Evolutionary conservation across 2,797 vertebrate species (phyloP), one percentile per base, ranked within the genome.

Genomic region (Pseudomugil gertrudae): DNA sequence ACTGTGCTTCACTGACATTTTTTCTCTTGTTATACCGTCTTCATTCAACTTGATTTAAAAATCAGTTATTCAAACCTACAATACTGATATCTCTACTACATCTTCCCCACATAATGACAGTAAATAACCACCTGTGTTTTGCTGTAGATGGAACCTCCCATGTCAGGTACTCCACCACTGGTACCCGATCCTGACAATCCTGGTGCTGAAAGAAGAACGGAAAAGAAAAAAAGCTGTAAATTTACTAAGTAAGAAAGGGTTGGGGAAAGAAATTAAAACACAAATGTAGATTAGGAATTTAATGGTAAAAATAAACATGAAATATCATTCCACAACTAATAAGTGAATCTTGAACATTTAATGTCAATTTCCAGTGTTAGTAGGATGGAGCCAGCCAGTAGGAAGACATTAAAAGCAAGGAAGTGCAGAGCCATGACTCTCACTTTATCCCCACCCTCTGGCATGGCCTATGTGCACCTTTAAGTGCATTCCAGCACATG

Each of bases 111-210:
- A 19, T 54, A 8, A 30, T 36, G 14, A 36, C 35, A 56, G 19
- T 9, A 68, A 23, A 27, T 56, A 23, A 86, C 92, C 69, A 98
- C 97, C 96, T 98, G 98, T 79, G 95, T 94, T 92, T 97, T 99
- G 84, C 93, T 97, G 91, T 99, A 99, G 84, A 97, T 96, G 11
- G 96, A 95, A 75, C 93, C 95, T 63, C 94, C 94, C 92, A 98
- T 95, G 63, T 99, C 97, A 71, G 97, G 96, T n/a, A 96, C 95
- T 82, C 95, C 95, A 51, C 94, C 92, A 86, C 94, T 93, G 76
- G 85, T 94, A 67, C 94, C 88, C 14, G 93, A 92, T 45, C 90
- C 92, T 0, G 93, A 91, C 29, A 94, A 74, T 62, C 93, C 93
- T 61, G 92, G 88, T 76, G 90, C 90, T 92, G 74, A 72, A 53